Evolutionary conservation across 2,888 invertebrate genomes (phyloP).

Genomic region (Oegoconia quadripuncta): DNA sequence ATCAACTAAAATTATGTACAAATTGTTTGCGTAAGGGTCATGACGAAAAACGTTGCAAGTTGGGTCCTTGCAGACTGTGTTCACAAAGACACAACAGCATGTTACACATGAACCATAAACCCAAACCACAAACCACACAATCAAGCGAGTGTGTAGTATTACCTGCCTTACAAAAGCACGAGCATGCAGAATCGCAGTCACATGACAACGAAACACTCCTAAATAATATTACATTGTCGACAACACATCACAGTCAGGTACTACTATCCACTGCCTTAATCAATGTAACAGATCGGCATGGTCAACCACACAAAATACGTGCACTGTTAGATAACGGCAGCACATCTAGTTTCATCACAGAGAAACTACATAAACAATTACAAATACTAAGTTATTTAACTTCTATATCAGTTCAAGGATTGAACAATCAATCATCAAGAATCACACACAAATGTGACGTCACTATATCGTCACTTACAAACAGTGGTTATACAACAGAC

Average conservation of each 20-base stretch:
- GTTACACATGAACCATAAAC: conserved; percentile 4
- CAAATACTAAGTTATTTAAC: neutral
- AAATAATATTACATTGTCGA: neutral
- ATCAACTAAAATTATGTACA: conserved; percentile 17
- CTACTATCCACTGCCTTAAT: conserved; percentile 13
- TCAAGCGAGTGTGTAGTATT: too few relatives aligned
- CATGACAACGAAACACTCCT: too few relatives aligned
- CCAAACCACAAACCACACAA: too few relatives aligned
- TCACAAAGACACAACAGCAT: conserved; percentile 12
- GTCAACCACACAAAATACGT: conserved; percentile 2
- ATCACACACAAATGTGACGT: conserved; percentile 4
- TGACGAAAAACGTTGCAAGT: conserved; percentile 8
- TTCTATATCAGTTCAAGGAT: conserved; percentile 12
- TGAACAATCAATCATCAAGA: conserved; percentile 9
- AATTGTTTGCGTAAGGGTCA: conserved; percentile 20
- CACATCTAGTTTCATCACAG: conserved; percentile 14
- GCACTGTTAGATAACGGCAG: conserved; percentile 13
- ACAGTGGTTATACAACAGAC: neutral
- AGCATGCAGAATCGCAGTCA: too few relatives aligned
- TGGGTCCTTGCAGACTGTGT: conserved; percentile 15
- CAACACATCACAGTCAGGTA: too few relatives aligned
- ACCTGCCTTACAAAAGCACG: too few relatives aligned
- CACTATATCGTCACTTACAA: conserved; percentile 2
- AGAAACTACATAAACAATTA: neutral
- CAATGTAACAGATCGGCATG: conserved; percentile 1